Base-by-base conservation (phyloP, 1,140 invertebrate species). In the Ruditapes philippinarum region DNA sequence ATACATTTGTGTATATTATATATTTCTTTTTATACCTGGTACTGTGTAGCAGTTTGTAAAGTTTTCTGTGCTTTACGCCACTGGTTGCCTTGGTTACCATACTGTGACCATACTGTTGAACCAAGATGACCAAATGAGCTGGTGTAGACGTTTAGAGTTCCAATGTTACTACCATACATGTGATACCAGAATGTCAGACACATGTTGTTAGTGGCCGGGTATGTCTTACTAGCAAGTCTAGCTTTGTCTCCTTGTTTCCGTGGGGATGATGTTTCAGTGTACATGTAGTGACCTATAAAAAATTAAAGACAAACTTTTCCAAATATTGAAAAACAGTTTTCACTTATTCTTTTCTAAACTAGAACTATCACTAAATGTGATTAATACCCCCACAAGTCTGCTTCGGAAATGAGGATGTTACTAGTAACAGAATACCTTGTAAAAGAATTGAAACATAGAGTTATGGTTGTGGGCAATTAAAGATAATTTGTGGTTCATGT, bases 151-250 rank as follows among this genome's bases (percentile, higher is more conserved):
- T 91, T 91, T 0, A 94, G 90, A 17, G 88, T 89, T 1, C 93
- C 94, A 22, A 94, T 94, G 65, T 76, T 86, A 1, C 33, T 45
- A 28, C 98, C 98, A 91, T 96, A 98, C 98, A 98, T 98, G 92
- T 98, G 97, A 92, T 96, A 97, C 96, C 97, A 98, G 94, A 98
- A 98, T 17, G 91, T 91, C 19, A 95, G 65, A 89, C 94, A 95
- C n/a, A 60, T 65, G n/a, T 88, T 88, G 73, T 88, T 91, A 4
- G 91, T 92, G 0, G 91, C 87, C 11, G 91, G 84, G 40, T 89
- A 91, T 14, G 85, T 73, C 3, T 88, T 87, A 25, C 91, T 87
- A 2, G 96, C 95, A 3, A 94, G 84, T 33, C 89, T 78, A 5
- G 95, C 95, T 60, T 92, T 94, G 87, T 96, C 94, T 25, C 92